Conservation (phyloP, 2,797 vertebrate species). For the Bradypodion pumilum region DNA sequence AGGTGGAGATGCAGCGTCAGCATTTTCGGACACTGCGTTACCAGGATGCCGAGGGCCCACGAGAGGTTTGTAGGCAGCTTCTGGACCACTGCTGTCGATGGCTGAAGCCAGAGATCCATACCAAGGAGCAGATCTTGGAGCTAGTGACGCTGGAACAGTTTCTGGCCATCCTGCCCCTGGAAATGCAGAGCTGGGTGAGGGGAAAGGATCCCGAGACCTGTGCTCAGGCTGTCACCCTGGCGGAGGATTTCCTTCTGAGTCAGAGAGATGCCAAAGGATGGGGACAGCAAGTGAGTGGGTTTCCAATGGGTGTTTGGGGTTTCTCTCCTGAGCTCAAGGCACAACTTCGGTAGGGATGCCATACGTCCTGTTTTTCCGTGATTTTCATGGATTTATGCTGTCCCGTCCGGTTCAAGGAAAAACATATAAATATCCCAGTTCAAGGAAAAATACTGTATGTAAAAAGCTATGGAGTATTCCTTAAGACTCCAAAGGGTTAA, state of each 20-base stretch:
- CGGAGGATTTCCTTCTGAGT: constrained; percentile 10
- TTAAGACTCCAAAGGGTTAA: too few relatives aligned
- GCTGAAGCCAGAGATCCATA: constrained; percentile 6
- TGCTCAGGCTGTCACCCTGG: neutral
- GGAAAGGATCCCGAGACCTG: neutral
- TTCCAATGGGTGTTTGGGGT: too few relatives aligned
- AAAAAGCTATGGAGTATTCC: too few relatives aligned
- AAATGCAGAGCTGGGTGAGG: constrained; percentile 4
- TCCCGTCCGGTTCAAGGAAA: too few relatives aligned
- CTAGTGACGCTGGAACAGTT: constrained; percentile 23
- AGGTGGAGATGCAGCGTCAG: neutral
- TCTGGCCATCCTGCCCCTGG: neutral
- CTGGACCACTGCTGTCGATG: neutral
- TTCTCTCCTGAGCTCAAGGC: too few relatives aligned
- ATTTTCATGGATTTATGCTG: too few relatives aligned
- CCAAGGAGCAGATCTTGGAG: constrained; percentile 26
- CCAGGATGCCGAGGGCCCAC: neutral
- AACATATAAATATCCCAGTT: too few relatives aligned
- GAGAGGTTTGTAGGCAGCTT: neutral
- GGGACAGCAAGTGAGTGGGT: neutral
- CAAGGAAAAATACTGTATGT: too few relatives aligned
- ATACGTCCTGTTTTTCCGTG: too few relatives aligned
- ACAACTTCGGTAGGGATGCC: too few relatives aligned
- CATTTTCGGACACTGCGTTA: neutral
- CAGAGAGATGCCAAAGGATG: neutral